Conservation (phyloP, 2,888 invertebrate genomes). For the Philereme vetulata region DNA sequence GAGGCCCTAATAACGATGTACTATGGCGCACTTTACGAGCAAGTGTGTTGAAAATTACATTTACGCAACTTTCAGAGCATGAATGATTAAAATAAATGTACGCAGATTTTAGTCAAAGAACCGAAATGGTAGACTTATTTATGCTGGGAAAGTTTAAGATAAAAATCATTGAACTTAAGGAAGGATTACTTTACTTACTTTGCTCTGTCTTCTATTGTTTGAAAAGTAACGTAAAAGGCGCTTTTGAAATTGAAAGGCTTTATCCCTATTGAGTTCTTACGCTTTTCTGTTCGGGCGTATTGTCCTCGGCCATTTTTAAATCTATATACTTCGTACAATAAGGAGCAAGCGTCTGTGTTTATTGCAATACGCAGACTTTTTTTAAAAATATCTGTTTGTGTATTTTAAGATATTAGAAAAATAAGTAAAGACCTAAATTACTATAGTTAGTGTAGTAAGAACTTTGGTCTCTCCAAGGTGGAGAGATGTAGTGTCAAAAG, state of each 20-base stretch:
- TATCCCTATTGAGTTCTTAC: constrained; percentile 26
- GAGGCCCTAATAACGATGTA: too few relatives aligned
- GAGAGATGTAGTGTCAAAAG: too few relatives aligned
- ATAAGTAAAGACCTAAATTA: too few relatives aligned
- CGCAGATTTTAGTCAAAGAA: too few relatives aligned
- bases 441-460: too few relatives aligned
- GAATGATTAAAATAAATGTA: too few relatives aligned
- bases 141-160: not conserved
- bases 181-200: constrained; percentile 24
- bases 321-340: constrained; percentile 2
- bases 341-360: constrained; percentile 10
- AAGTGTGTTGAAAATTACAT: too few relatives aligned
- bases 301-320: constrained; percentile 20
- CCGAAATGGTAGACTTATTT: not conserved
- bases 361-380: not conserved
- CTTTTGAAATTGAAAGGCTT: constrained; percentile 22
- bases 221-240: constrained; percentile 21
- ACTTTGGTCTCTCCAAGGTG: too few relatives aligned
- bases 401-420: too few relatives aligned
- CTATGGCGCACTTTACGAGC: too few relatives aligned
- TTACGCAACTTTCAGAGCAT: too few relatives aligned
- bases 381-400: too few relatives aligned
- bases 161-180: not conserved
- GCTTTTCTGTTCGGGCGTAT: constrained; percentile 19
- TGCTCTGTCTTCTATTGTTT: constrained; percentile 18